Base-by-base conservation (phyloP, 2,113 vertebrate species). In the Cynocephalus volans region DNA sequence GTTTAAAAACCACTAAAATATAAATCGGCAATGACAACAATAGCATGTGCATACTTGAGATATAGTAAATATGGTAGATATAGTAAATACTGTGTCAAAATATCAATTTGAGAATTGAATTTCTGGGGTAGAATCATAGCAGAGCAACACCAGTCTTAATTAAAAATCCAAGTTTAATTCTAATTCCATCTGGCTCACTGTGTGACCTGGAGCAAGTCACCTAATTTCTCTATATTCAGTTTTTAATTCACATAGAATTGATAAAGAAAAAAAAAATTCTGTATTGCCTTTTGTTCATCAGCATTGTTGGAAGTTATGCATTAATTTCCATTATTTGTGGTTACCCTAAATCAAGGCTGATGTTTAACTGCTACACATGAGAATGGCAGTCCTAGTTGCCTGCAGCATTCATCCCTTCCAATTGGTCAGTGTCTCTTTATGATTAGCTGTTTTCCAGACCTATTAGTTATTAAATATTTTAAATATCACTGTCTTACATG, bases 91-190 rank as follows among this genome's bases (percentile, higher is more conserved):
- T 62, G 12, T 36, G 90, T 76, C 8, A 21, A 85, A 87, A 80
- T 72, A 72, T 17, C 75, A 24, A 69, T 91, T 33, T 62, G 33
- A 75, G 84, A 77, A 86, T 67, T 97, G 21, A 73, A 86, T 93
- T 87, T 82, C 6, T 62, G 28, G 5, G 19, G 4, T 4, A 86
- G 24, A 93, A 73, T 87, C 48, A 82, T 24, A 95, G 17, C 54
- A 76, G 4, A 69, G 9, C 1, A 64, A 41, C 14, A 79, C 1
- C 17, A 45, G 6, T 31, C 5, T 86, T 90, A 36, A 79, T 69
- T 90, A 87, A 84, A 90, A 88, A 77, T 94, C 5, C 21, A 77
- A 76, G 26, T 60, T 33, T 72, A 67, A 21, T 48, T 6, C 24
- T 77, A 54, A 77, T 31, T 65, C 56, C 5, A 18, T 54, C 60